phyloP scores from a whole-genome alignment of 2,797 vertebrate genomes.

The Cryptoprocta ferox region DNA sequence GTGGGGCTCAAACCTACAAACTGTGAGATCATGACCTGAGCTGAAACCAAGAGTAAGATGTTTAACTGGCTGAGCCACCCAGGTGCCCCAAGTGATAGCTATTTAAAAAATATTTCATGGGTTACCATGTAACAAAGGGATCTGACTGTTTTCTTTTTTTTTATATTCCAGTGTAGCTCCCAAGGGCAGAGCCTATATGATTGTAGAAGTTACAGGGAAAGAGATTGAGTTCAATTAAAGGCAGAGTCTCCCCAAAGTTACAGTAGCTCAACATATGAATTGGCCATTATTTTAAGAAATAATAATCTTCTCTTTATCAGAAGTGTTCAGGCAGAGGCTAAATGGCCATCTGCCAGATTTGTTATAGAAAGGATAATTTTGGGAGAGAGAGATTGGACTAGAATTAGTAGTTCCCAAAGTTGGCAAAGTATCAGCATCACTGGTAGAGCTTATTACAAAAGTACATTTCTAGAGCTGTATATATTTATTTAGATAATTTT shows the following conservation, averaged over 20 bases:
- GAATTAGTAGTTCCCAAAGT: not conserved
- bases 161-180: not conserved
- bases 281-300: not conserved
- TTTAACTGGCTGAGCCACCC: no score
- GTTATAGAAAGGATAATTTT: not conserved
- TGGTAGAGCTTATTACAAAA: not conserved
- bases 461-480: not conserved
- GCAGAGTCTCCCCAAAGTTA: not conserved
- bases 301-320: not conserved
- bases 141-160: not conserved
- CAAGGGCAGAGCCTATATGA: not conserved
- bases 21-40: no score
- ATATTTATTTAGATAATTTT: slow-evolving; percentile 7
- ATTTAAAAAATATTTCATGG: not conserved
- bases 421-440: not conserved
- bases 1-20: no score
- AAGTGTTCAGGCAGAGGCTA: not conserved
- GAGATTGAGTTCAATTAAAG: not conserved
- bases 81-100: no score
- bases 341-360: not conserved
- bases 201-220: not conserved
- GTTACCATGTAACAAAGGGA: not conserved
- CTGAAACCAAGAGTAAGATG: no score
- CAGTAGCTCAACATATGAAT: not conserved
- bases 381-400: not conserved